These are phyloP conservation scores for Melanerpes aurifrons DNA, from an alignment of 2,113 vertebrate species.

Conservation along the genomic window DNA sequence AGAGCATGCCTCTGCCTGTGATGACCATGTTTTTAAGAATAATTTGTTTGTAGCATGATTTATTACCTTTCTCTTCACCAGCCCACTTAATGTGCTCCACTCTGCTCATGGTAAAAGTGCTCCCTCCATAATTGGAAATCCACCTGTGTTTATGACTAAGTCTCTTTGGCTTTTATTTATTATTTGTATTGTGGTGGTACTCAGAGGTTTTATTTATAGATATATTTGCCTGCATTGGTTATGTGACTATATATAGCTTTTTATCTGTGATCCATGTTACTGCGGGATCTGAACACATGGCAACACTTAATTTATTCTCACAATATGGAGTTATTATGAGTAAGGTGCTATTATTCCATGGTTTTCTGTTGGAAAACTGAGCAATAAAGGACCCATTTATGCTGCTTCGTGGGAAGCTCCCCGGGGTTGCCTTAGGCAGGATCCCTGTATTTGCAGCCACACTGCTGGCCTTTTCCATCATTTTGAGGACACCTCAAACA, in stretches of 20 bases:
- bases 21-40: conserved; percentile 4
- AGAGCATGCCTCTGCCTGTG: neutral
- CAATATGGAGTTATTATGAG: neutral
- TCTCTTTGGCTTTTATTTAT: conserved; percentile 38
- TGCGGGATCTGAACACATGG: neutral
- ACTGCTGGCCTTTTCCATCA: neutral
- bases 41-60: conserved; percentile 29
- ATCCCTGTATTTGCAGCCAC: neutral
- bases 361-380: neutral
- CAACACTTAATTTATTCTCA: neutral
- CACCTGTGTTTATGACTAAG: neutral
- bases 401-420: neutral
- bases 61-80: conserved; percentile 19
- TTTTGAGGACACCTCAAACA: neutral
- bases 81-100: neutral
- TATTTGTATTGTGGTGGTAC: conserved; percentile 12
- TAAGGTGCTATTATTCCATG: neutral
- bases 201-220: conserved; percentile 32
- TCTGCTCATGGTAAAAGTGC: conserved; percentile 17
- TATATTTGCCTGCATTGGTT: conserved; percentile 18
- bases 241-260: neutral
- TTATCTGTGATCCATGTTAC: neutral
- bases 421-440: neutral
- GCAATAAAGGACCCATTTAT: neutral
- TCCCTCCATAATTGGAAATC: conserved; percentile 37